Percentiles rank a stretch among this genome's conserved stretches.
These are phyloP conservation scores for Troilus luridus DNA, from an alignment of 2,888 invertebrate genomes.

Conservation along the genomic window DNA sequence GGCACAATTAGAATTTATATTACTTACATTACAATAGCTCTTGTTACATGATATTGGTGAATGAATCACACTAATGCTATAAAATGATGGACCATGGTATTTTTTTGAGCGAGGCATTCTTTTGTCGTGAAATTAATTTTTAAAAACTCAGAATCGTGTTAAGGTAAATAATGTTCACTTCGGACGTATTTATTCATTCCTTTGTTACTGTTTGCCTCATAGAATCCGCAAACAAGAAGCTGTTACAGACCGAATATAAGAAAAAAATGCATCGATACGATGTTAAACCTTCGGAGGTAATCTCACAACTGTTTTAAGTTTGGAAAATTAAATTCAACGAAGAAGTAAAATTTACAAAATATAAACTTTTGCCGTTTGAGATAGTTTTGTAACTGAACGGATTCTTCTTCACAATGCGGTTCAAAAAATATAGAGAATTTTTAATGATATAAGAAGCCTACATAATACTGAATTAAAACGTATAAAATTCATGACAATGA, in stretches of 20 bases:
- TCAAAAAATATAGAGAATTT: background rate
- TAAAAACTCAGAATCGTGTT: background rate
- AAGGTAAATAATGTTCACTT: too few species aligned
- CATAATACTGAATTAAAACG: background rate
- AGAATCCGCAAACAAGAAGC: background rate
- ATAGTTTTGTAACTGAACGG: too few species aligned
- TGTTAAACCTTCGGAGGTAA: background rate
- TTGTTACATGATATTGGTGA: background rate
- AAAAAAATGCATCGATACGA: background rate
- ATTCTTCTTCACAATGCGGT: too few species aligned
- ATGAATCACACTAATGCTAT: background rate
- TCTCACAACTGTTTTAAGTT: background rate
- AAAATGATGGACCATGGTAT: background rate
- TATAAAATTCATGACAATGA: background rate
- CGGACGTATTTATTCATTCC: background rate
- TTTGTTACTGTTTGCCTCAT: background rate
- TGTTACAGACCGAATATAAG: background rate
- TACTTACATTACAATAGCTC: background rate
- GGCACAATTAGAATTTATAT: conserved; percentile 21
- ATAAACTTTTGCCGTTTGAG: too few species aligned
- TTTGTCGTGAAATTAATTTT: background rate
- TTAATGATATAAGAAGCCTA: background rate
- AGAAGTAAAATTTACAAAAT: background rate
- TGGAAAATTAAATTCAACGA: background rate
- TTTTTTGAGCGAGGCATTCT: conserved; percentile 26